Conservation (phyloP, 2,113 vertebrate species). For the Hydropotes inermis region DNA sequence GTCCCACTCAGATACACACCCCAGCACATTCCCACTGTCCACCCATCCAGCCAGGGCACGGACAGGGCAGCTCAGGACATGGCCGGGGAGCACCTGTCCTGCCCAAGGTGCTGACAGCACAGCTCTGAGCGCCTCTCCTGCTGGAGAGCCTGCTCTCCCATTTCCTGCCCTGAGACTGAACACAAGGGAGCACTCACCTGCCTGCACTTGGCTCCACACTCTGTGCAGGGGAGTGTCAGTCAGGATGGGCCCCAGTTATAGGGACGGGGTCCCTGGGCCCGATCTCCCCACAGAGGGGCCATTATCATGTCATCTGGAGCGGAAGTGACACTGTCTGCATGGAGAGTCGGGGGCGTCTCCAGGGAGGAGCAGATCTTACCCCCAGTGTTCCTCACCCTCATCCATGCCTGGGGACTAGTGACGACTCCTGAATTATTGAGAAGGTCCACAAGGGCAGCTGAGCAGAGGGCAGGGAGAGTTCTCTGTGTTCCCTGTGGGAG, state of each 20-base stretch:
- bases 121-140: too few species aligned
- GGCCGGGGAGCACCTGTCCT: too few species aligned
- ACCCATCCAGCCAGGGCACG: background rate
- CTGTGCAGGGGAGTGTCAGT: too few species aligned
- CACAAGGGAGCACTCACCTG: too few species aligned
- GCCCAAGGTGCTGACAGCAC: too few species aligned
- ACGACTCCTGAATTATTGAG: background rate
- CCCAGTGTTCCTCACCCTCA: background rate
- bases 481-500: background rate
- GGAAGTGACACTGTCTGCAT: background rate
- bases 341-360: background rate
- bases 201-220: too few species aligned
- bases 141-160: too few species aligned
- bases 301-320: background rate
- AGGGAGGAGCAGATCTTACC: background rate
- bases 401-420: background rate
- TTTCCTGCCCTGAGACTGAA: too few species aligned
- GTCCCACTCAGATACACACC: background rate
- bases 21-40: background rate
- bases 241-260: background rate
- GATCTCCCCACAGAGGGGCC: background rate
- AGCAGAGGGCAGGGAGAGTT: background rate
- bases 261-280: background rate
- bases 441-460: background rate
- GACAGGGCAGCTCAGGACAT: background rate